These are phyloP conservation scores for Herpetotheres cachinnans DNA, from an alignment of 2,113 vertebrate genomes.

Conservation along the genomic window DNA sequence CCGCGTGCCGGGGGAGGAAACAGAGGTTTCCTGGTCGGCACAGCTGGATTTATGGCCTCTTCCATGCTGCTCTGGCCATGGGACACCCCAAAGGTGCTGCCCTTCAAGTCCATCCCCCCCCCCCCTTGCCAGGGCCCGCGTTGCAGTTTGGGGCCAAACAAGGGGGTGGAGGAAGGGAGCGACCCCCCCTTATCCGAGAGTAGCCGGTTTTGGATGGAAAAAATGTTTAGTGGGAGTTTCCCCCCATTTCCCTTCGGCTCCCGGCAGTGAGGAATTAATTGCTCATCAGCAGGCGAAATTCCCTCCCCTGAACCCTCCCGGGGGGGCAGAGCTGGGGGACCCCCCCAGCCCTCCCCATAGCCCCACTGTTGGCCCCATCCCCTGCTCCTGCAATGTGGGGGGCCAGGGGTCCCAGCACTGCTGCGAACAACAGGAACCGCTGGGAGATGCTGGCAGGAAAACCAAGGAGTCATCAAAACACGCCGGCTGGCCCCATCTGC, in stretches of 20 bases:
- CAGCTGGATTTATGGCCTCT: not conserved
- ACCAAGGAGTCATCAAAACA: not conserved
- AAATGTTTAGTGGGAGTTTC: not conserved
- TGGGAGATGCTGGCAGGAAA: not conserved
- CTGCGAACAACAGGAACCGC: not conserved
- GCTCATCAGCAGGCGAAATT: not conserved
- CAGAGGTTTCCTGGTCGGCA: conserved; percentile 49
- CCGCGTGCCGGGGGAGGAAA: not conserved
- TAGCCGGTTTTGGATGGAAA: not conserved
- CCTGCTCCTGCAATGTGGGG: not conserved
- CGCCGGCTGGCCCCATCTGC: not conserved
- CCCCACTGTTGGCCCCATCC: not conserved
- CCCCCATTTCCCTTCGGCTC: not conserved
- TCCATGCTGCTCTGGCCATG: not conserved
- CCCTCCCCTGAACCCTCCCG: not conserved
- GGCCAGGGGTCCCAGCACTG: not conserved
- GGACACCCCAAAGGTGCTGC: not conserved
- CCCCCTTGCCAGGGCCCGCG: not conserved
- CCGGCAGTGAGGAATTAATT: not conserved
- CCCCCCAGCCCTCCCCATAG: not conserved
- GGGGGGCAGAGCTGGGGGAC: not conserved
- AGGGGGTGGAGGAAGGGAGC: too few relatives aligned
- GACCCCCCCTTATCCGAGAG: not conserved
- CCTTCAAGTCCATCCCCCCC: not conserved
- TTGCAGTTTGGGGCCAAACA: not conserved